Conservation (phyloP, 2,797 vertebrate species). For the Tarsius wallacei region DNA sequence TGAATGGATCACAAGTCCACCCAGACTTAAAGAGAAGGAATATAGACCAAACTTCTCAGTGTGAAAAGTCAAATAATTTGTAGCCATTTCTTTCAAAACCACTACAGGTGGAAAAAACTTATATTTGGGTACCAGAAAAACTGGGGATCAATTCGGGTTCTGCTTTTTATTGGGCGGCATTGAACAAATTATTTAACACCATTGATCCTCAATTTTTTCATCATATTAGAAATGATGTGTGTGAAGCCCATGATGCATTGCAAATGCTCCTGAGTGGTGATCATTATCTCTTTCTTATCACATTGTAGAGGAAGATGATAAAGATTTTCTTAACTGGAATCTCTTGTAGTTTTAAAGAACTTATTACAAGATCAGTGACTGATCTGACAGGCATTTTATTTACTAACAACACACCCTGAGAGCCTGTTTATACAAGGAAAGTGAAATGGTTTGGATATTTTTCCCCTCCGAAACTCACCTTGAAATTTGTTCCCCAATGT, state of each 20-base stretch:
- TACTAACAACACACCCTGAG: conserved; percentile 66
- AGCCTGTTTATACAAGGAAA: not conserved
- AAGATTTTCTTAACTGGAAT: not conserved
- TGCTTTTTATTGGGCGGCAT: not conserved
- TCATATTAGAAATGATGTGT: not conserved
- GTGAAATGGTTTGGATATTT: not conserved
- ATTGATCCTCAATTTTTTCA: not conserved
- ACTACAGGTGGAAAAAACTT: not conserved
- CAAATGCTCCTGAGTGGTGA: not conserved
- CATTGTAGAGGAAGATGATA: not conserved
- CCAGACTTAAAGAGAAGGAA: not conserved
- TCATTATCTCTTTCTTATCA: not conserved
- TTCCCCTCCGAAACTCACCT: not conserved
- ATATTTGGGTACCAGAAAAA: not conserved
- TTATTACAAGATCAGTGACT: not conserved
- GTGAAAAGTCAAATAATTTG: conserved; percentile 6
- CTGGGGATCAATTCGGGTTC: not conserved
- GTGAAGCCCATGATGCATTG: not conserved
- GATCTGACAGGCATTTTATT: conserved; percentile 32
- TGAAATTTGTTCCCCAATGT: not conserved
- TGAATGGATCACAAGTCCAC: not conserved
- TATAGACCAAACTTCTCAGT: not conserved
- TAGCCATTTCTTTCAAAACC: not conserved
- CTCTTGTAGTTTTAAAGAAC: conserved; percentile 17
- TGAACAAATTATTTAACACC: conserved; percentile 35